Evolutionary conservation across 2,113 vertebrate species (phyloP).

Genomic region (Rostratula benghalensis): DNA sequence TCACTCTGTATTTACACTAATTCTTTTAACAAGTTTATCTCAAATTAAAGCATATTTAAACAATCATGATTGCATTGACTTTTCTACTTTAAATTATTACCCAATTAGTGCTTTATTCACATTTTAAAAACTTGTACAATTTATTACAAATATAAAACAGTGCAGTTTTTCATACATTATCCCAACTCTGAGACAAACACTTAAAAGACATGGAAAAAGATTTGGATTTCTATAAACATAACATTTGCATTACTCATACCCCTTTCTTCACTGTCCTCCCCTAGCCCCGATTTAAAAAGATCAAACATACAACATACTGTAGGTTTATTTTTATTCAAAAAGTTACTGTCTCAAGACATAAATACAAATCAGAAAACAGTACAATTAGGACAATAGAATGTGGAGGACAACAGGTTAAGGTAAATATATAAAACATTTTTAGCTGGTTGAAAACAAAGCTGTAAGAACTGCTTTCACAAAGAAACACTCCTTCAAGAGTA

Average conservation of each 20-base stretch:
- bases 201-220: conserved; percentile 75
- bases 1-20: conserved; percentile 69
- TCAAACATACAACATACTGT: conserved; percentile 86
- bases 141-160: conserved; percentile 81
- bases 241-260: conserved; percentile 75
- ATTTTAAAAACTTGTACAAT: conserved; percentile 78
- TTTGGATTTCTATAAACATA: conserved; percentile 75
- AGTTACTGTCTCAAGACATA: conserved; percentile 99
- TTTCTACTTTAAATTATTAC: conserved; percentile 78
- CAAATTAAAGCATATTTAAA: conserved; percentile 69
- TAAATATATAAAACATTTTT: conserved; percentile 91
- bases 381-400: conserved; percentile 97
- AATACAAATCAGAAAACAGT: conserved; percentile 99
- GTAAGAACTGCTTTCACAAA: conserved; percentile 92
- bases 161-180: conserved; percentile 78
- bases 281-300: conserved; percentile 78
- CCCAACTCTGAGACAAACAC: conserved; percentile 77
- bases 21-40: conserved; percentile 65
- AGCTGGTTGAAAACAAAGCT: conserved; percentile 90
- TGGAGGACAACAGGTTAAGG: conserved; percentile 96
- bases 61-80: conserved; percentile 72
- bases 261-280: conserved; percentile 66
- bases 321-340: conserved; percentile 99
- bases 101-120: conserved; percentile 80
- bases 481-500: conserved; percentile 89